Conservation (phyloP, 2,113 vertebrate species). For the Dasyprocta punctata region DNA sequence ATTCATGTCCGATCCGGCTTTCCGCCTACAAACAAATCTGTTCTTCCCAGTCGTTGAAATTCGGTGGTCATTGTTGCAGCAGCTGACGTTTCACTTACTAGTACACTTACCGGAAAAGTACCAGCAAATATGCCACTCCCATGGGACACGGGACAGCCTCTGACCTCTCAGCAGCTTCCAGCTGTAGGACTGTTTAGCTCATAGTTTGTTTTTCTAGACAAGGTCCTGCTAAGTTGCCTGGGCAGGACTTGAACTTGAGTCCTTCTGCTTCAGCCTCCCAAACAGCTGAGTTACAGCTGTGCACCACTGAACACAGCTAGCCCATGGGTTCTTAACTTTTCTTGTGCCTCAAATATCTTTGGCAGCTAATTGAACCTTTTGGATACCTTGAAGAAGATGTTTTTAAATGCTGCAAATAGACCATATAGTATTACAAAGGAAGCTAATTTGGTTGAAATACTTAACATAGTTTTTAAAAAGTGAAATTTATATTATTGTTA, state of each 20-base stretch:
- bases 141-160: background rate
- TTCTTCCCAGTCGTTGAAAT: background rate
- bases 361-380: background rate
- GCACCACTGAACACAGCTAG: background rate
- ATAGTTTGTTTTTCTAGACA: background rate
- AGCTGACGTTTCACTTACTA: background rate
- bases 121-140: background rate
- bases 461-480: background rate
- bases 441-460: constrained; percentile 6
- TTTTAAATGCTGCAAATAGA: constrained; percentile 12
- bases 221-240: background rate
- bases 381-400: background rate
- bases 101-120: background rate
- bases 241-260: background rate
- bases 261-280: background rate
- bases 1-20: background rate
- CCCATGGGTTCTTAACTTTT: background rate
- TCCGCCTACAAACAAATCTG: background rate
- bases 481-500: background rate
- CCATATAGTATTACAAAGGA: background rate
- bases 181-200: background rate
- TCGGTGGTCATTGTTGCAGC: background rate
- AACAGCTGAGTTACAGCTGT: background rate
- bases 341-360: background rate
- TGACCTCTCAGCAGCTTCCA: background rate